These are phyloP conservation scores for Pegoplata infirma DNA, from an alignment of 2,888 invertebrate genomes.

Conservation along the genomic window DNA sequence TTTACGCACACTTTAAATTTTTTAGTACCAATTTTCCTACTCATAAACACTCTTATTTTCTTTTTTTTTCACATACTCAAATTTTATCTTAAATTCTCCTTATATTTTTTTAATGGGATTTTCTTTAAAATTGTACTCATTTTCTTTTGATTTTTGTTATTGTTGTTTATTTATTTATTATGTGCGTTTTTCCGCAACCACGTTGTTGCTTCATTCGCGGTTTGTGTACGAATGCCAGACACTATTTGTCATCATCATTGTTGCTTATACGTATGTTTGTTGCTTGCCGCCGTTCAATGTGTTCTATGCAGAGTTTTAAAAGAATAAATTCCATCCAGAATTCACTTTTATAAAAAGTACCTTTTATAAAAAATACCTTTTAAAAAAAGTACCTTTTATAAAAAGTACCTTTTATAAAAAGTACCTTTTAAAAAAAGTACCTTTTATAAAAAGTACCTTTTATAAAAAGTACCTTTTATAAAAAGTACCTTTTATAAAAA, in stretches of 20 bases:
- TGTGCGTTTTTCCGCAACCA: constrained; percentile 47
- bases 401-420: no score
- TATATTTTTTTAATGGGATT: background rate
- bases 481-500: no score
- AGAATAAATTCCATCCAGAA: no score
- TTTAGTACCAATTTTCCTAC: constrained; percentile 9
- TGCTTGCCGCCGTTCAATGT: background rate
- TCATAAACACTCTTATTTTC: constrained; percentile 14
- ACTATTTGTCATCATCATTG: constrained; percentile 32
- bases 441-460: no score
- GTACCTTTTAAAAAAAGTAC: no score
- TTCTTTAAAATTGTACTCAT: constrained; percentile 1
- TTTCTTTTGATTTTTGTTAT: no score
- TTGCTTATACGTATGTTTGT: constrained; percentile 22
- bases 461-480: no score
- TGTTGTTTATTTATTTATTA: background rate
- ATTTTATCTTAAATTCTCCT: constrained; percentile 23
- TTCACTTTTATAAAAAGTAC: no score
- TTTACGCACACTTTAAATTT: constrained; percentile 54
- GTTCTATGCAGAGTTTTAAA: background rate
- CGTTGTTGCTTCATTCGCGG: constrained; percentile 52
- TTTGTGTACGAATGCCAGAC: constrained; percentile 43
- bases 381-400: no score
- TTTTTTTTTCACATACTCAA: background rate
- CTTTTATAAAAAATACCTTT: no score